Conservation (phyloP, 1,140 invertebrate genomes). For the Sarcophaga bullata region DNA sequence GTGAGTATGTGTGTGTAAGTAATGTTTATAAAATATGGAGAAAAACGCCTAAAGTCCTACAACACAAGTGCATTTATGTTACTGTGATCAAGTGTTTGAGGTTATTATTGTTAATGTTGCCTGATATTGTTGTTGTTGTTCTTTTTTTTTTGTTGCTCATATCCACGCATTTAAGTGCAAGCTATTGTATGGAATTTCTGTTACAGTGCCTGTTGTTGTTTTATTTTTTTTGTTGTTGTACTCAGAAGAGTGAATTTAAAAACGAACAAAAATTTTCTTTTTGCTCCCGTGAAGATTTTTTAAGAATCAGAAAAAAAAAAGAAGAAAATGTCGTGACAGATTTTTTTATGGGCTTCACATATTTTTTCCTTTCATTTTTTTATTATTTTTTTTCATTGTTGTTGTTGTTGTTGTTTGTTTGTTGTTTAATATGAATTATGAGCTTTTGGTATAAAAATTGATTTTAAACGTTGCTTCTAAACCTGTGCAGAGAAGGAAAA, state of each 20-base stretch:
- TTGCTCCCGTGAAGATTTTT: slow-evolving; percentile 26
- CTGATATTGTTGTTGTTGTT: neutral
- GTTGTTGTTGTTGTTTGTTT: neutral
- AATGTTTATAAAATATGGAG: neutral
- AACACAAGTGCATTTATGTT: slow-evolving; percentile 21
- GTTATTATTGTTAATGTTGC: neutral
- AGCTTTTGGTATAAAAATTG: slow-evolving; percentile 11
- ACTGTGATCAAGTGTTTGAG: slow-evolving; percentile 1
- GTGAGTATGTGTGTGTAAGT: too few relatives aligned
- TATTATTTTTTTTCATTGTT: too few relatives aligned
- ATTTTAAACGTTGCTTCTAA: neutral
- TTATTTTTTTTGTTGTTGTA: slow-evolving; percentile 1
- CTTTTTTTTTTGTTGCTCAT: neutral
- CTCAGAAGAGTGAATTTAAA: neutral
- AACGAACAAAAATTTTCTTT: neutral
- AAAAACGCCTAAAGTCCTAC: slow-evolving; percentile 16
- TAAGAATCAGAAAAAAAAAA: neutral
- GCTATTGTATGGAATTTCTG: neutral
- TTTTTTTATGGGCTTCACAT: neutral
- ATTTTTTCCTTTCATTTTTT: too few relatives aligned
- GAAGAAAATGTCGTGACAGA: slow-evolving; percentile 8
- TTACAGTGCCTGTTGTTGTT: neutral
- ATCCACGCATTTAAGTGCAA: too few relatives aligned
- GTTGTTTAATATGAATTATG: slow-evolving; percentile 20
- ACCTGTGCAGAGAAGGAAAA: neutral